A percentile compares a stretch with the other conserved stretches of the same genome.
phyloP scores from a whole-genome alignment of 2,797 vertebrate species.

The Hoplostethus mediterraneus region DNA sequence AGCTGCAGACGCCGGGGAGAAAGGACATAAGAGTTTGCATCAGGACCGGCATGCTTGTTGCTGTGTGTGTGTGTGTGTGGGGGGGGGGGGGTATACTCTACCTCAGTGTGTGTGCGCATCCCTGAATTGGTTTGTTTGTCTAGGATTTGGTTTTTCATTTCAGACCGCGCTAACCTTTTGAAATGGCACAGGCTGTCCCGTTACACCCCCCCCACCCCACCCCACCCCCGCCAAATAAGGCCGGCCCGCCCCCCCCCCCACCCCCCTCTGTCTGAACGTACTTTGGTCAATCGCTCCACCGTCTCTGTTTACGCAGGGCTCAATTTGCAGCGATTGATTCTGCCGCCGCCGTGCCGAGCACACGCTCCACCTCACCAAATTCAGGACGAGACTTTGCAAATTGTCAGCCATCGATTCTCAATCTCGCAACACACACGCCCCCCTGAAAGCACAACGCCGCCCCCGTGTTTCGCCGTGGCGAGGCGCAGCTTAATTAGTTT shows the following conservation, averaged over 20 bases:
- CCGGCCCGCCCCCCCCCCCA: slow-evolving; percentile 46
- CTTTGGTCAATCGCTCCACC: slow-evolving; percentile 64
- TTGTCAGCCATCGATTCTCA: slow-evolving; percentile 76
- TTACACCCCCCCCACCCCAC: too few species aligned
- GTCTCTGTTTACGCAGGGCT: slow-evolving; percentile 67
- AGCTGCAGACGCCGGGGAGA: too few species aligned
- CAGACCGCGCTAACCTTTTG: slow-evolving; percentile 75
- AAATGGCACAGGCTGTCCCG: slow-evolving; percentile 80
- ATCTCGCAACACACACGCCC: slow-evolving; percentile 26
- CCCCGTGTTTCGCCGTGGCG: slow-evolving; percentile 24
- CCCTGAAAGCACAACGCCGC: slow-evolving; percentile 53
- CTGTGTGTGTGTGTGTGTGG: slow-evolving; percentile 1
- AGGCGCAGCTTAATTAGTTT: slow-evolving; percentile 77
- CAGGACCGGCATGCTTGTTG: background rate
- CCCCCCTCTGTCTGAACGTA: slow-evolving; percentile 58
- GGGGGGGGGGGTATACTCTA: background rate
- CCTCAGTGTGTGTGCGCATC: slow-evolving; percentile 3
- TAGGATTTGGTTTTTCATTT: slow-evolving; percentile 50
- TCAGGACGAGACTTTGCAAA: slow-evolving; percentile 70
- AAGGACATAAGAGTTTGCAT: too few species aligned
- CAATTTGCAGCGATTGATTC: slow-evolving; percentile 74
- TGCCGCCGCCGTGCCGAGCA: slow-evolving; percentile 10
- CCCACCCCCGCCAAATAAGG: slow-evolving; percentile 59
- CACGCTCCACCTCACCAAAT: slow-evolving; percentile 46
- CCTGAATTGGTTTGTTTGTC: slow-evolving; percentile 18